Evolutionary conservation across 2,888 invertebrate species (phyloP).

Genomic region (Pegoplata infirma): DNA sequence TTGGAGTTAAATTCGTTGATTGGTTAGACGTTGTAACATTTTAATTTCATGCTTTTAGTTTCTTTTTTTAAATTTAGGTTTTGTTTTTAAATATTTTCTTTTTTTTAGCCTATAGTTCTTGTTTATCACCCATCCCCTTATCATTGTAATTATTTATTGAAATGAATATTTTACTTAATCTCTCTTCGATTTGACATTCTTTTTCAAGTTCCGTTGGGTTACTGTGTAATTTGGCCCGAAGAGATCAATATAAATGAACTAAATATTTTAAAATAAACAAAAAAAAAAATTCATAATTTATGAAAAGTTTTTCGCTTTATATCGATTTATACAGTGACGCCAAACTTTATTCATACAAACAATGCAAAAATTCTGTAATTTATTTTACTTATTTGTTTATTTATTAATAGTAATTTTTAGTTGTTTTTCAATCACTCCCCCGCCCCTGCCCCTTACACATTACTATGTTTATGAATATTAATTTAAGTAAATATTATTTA

Average conservation of each 20-base stretch:
- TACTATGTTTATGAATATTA: neutral
- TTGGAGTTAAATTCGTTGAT: conserved; percentile 68
- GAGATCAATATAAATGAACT: too few relatives aligned
- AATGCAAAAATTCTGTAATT: neutral
- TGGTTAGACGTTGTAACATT: neutral
- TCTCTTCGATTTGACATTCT: neutral
- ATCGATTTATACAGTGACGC: too few relatives aligned
- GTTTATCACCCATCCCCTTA: neutral
- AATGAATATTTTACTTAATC: neutral
- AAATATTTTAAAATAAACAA: too few relatives aligned
- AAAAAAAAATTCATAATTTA: too few relatives aligned
- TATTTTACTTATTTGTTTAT: neutral
- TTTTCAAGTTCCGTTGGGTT: neutral
- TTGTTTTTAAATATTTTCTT: neutral
- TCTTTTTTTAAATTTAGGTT: neutral
- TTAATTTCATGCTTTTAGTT: neutral
- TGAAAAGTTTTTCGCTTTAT: too few relatives aligned
- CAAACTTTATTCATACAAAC: neutral
- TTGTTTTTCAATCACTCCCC: neutral
- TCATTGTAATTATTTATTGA: conserved; percentile 28
- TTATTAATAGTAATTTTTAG: neutral
- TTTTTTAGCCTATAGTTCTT: too few relatives aligned
- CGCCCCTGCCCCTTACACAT: neutral
- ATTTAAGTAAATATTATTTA: neutral
- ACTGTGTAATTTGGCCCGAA: neutral